These are phyloP conservation scores for Leucophenga maculata DNA, from an alignment of 2,888 invertebrate species.

Conservation along the genomic window DNA sequence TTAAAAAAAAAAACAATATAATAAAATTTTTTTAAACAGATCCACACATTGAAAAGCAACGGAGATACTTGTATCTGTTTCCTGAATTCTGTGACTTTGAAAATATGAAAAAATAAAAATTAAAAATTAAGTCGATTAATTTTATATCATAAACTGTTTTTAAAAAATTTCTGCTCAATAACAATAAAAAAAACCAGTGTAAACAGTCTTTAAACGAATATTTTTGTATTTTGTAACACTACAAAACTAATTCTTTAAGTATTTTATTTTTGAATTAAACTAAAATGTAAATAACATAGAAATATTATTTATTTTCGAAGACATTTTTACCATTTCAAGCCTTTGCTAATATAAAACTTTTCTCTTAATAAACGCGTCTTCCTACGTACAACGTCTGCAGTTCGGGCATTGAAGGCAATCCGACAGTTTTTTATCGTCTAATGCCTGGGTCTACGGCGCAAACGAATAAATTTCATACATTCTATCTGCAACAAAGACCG, in stretches of 20 bases:
- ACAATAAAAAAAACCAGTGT: not conserved
- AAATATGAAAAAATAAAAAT: too few species aligned
- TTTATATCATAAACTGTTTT: not conserved
- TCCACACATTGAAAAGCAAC: too few species aligned
- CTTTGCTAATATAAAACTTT: slow-evolving; percentile 27
- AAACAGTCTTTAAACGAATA: too few species aligned
- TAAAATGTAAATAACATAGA: not conserved
- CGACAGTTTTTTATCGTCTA: slow-evolving; percentile 94
- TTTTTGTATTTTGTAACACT: too few species aligned
- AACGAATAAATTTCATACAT: slow-evolving; percentile 95
- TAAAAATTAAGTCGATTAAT: too few species aligned
- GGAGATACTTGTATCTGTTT: too few species aligned
- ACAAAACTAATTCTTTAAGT: too few species aligned
- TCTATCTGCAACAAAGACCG: slow-evolving; percentile 94
- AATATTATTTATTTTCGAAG: not conserved
- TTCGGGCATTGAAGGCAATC: slow-evolving; percentile 96
- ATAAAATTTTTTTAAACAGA: too few species aligned
- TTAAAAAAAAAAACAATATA: too few species aligned
- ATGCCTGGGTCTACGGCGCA: slow-evolving; percentile 97
- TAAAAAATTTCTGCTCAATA: not conserved
- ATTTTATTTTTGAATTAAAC: not conserved
- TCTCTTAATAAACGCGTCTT: not conserved
- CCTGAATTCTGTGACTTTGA: too few species aligned
- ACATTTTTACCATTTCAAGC: too few species aligned
- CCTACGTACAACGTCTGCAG: slow-evolving; percentile 73